Evolutionary conservation across 2,797 vertebrate species (phyloP), one percentile per base, ranked within the genome.

Genomic region (Caiman crocodilus): DNA sequence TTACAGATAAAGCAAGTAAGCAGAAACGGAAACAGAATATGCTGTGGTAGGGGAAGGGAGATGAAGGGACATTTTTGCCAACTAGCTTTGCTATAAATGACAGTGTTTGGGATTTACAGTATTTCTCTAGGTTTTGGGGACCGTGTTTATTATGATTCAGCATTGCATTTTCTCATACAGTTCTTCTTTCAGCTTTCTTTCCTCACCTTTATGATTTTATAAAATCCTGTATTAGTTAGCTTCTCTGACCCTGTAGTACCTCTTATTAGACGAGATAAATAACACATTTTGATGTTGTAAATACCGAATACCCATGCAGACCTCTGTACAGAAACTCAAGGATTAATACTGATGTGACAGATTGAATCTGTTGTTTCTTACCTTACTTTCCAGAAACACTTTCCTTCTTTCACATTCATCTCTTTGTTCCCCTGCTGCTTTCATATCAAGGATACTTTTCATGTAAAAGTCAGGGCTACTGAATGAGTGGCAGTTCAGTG

Each of bases 11-110:
- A 65, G 5, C 14, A 18, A 84, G 3, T 28, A 78, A 25, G 11
- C 15, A 85, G 15, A 85, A 76, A 11, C 30, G 73, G 4, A 88
- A 88, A 80, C 56, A 30, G 57, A 80, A 82, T 84, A 85, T 13
- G 14, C 56, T 90, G 77, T 61, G 57, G 55, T 80, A 58, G 28
- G 69, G 21, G 82, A 88, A 2, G 3, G 1, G 76, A 5, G 5
- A 79, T n/a, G 76, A 35, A 87, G 26, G 1, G 56, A 87, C 82
- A 88, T 4, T 0, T 10, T 16, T 73, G 4, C 42, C n/a, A 14
- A 32, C 42, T 86, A 50, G 9, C 4, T 69, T 9, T 85, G 3
- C 76, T 76, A 23, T 56, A 85, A 57, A 14, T 74, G 57, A 57
- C 17, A 79, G 3, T 8, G 10, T 63, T 81, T 67, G 21, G 28